A percentile compares a stretch with the other conserved stretches of the same genome.
Evolutionary conservation across 1,140 invertebrate species (phyloP).

Genomic region (Pomacea maculata): DNA sequence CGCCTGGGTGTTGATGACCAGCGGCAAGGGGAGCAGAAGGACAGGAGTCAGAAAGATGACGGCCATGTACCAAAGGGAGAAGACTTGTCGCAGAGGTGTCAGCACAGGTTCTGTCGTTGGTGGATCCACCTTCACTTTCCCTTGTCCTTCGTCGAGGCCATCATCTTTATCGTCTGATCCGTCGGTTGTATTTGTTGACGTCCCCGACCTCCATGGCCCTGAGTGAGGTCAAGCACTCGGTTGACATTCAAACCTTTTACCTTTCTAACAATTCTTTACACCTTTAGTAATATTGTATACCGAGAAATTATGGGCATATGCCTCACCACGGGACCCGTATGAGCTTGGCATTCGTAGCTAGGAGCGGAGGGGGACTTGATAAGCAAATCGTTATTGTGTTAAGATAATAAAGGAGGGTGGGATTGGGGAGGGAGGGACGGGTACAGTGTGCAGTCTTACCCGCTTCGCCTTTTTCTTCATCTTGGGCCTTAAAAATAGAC

Average conservation of each 20-base stretch:
- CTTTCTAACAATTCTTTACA: too few relatives aligned
- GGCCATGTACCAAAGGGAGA: constrained; percentile 23
- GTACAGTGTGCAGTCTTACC: background rate
- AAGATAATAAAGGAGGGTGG: too few relatives aligned
- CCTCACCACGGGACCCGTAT: background rate
- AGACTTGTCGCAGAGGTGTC: constrained; percentile 9
- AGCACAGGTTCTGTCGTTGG: background rate
- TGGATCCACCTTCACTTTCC: background rate
- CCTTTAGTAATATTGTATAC: too few relatives aligned
- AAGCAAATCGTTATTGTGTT: background rate
- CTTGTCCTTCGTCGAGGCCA: background rate
- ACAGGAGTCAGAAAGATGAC: constrained; percentile 26
- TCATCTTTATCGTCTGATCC: background rate
- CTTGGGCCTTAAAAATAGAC: too few relatives aligned
- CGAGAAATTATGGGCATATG: too few relatives aligned
- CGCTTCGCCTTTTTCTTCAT: background rate
- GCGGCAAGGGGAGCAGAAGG: constrained; percentile 19
- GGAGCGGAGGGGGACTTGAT: too few relatives aligned
- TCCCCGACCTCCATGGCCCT: background rate
- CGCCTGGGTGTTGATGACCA: constrained; percentile 18
- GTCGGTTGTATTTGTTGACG: background rate
- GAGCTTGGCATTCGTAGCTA: background rate
- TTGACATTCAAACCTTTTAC: background rate
- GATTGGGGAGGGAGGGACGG: background rate
- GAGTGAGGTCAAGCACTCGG: background rate